phyloP scores from a whole-genome alignment of 2,888 invertebrate species.

The Anagyrus pseudococci region DNA sequence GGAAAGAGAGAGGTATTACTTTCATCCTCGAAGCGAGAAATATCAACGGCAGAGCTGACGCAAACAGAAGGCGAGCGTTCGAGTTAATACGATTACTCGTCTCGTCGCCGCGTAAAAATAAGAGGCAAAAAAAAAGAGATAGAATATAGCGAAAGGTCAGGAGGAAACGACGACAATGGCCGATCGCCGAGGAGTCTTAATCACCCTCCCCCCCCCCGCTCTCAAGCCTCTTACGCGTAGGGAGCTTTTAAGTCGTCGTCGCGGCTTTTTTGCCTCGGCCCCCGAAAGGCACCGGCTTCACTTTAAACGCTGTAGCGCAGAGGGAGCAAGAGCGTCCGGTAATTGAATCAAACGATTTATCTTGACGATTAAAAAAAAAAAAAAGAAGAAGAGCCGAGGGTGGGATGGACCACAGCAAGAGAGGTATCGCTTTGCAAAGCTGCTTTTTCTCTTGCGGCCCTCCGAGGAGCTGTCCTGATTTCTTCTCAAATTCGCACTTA shows the following conservation, averaged over 20 bases:
- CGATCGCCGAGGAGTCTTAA: slow-evolving; percentile 34
- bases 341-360: slow-evolving; percentile 62
- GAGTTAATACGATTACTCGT: slow-evolving; percentile 27
- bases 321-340: slow-evolving; percentile 46
- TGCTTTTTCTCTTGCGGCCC: slow-evolving; percentile 45
- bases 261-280: slow-evolving; percentile 14
- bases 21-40: too few species aligned
- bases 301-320: slow-evolving; percentile 35
- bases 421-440: slow-evolving; percentile 58
- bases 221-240: slow-evolving; percentile 59
- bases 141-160: slow-evolving; percentile 10
- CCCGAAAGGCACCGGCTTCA: slow-evolving; percentile 25
- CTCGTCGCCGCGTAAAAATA: slow-evolving; percentile 19
- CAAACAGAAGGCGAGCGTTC: not conserved
- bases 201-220: too few species aligned
- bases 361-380: slow-evolving; percentile 62
- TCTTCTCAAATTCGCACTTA: slow-evolving; percentile 26
- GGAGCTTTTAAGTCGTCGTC: slow-evolving; percentile 58
- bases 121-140: too few species aligned
- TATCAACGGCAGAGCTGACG: too few species aligned
- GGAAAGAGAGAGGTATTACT: too few species aligned
- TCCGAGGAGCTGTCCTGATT: slow-evolving; percentile 6
- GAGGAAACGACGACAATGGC: slow-evolving; percentile 27
- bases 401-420: slow-evolving; percentile 49
- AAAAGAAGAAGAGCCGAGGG: too few species aligned